phyloP scores from a whole-genome alignment of 2,797 vertebrate genomes.

The Labroides dimidiatus region DNA sequence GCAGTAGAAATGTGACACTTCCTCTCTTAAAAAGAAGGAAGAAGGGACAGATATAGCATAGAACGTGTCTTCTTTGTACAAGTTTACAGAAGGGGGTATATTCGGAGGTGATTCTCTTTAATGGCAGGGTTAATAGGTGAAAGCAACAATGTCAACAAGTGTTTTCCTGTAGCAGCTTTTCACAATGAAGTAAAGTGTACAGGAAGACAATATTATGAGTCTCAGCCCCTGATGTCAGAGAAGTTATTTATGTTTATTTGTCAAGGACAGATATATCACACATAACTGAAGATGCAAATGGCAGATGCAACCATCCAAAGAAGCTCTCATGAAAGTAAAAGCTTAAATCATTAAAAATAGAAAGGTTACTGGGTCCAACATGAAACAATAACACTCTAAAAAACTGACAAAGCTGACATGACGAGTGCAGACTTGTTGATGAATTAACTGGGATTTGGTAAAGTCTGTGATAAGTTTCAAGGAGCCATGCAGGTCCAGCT shows the following conservation, averaged over 20 bases:
- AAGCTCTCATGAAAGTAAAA: no score
- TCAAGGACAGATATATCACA: no score
- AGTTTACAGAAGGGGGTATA: constrained; percentile 45
- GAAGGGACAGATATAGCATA: constrained; percentile 42
- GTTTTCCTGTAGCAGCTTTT: neutral
- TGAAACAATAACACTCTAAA: no score
- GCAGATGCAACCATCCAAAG: no score
- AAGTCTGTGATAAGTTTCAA: no score
- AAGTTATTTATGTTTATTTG: neutral
- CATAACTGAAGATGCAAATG: no score
- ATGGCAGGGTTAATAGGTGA: constrained; percentile 16
- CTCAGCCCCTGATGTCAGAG: neutral
- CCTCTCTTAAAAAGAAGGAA: constrained; percentile 31
- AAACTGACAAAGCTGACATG: no score
- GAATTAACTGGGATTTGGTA: no score
- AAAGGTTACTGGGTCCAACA: no score
- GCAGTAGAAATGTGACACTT: constrained; percentile 53
- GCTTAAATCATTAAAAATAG: no score
- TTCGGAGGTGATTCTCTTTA: constrained; percentile 20
- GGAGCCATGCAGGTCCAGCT: no score
- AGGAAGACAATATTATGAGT: neutral
- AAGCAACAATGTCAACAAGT: neutral
- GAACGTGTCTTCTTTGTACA: constrained; percentile 25
- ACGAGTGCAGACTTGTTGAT: no score
- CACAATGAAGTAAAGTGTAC: neutral